Evolutionary conservation across 2,797 vertebrate genomes (phyloP).

Genomic region (Pseudomugil gertrudae): DNA sequence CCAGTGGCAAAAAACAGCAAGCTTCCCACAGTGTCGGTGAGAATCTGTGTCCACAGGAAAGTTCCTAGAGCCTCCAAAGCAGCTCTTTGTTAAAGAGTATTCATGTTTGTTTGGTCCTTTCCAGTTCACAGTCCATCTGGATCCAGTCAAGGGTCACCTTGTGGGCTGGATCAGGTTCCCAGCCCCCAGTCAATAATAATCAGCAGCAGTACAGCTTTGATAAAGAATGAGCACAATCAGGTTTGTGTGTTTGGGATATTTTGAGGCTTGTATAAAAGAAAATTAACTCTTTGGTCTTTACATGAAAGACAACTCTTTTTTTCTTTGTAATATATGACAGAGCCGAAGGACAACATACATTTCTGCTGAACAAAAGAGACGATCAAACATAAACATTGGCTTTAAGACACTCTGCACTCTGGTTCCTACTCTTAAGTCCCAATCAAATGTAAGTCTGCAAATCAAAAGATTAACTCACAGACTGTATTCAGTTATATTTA

Average conservation of each 20-base stretch:
- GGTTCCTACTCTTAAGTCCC: slow-evolving; percentile 85
- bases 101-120: slow-evolving; percentile 14
- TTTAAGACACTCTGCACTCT: slow-evolving; percentile 90
- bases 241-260: slow-evolving; percentile 72
- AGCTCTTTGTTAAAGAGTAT: neutral
- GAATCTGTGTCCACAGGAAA: slow-evolving; percentile 36
- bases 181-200: slow-evolving; percentile 91
- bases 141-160: slow-evolving; percentile 88
- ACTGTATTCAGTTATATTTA: neutral
- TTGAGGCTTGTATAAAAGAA: neutral
- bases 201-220: slow-evolving; percentile 82
- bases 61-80: neutral
- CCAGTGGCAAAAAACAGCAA: slow-evolving; percentile 78
- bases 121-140: slow-evolving; percentile 81
- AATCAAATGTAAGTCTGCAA: slow-evolving; percentile 83
- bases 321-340: slow-evolving; percentile 68
- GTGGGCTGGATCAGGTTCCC: slow-evolving; percentile 87
- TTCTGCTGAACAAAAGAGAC: slow-evolving; percentile 94
- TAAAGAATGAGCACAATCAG: slow-evolving; percentile 83
- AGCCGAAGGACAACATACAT: slow-evolving; percentile 89
- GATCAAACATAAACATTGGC: slow-evolving; percentile 92
- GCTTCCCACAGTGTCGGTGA: slow-evolving; percentile 83
- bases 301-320: neutral
- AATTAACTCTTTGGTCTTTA: neutral
- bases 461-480: neutral